Base-by-base conservation (phyloP, 2,113 vertebrate genomes). In the Phocoena phocoena region DNA sequence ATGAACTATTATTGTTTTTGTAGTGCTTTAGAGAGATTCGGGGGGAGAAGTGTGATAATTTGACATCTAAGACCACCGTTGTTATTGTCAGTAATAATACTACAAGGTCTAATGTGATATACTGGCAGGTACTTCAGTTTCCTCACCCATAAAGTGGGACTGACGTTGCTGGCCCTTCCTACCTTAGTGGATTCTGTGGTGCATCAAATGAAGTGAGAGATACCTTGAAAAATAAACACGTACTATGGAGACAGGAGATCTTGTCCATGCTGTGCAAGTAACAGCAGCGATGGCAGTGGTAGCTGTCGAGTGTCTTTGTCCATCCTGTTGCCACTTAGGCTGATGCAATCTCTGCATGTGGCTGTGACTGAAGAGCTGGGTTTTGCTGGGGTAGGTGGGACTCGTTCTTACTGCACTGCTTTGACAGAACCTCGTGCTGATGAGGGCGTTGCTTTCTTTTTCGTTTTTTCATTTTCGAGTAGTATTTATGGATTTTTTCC, bases 401-500 rank as follows among this genome's bases (percentile, higher is more conserved):
- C 47, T 60, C 14, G 8, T 23, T 67, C 44, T 81, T 58, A 36
- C 6, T 1, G 4, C 74, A 13, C 17, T 31, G 17, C 15, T 74
- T 92, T 62, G 50, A 83, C 8, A 76, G 76, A 80, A 41, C 13
- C 15, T 20, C 28, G 1, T n/a, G 63, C 17, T 25, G 4, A 28
- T 47, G 65, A 86, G n/a, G 26, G 31, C 23, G 3, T 36, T 26
- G 50, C 28, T 63, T 83, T 90, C 44, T 88, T 55, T 77, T 79
- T 65, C 13, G 31, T 65, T 31, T 23, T 79, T 25, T 58, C 21
- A 92, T 88, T 55, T 81, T 81, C 86, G 81, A 77, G 83, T 47
- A 60, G 31, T 70, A 25, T 74, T 77, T 90, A 60, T 36, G 70
- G 65, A 31, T 70, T 94, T 83, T 77, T 50, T 81, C 53, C 60